Evolutionary conservation across 2,113 vertebrate species (phyloP), one percentile per base, ranked within the genome.

Genomic region (Apaloderma vittatum): DNA sequence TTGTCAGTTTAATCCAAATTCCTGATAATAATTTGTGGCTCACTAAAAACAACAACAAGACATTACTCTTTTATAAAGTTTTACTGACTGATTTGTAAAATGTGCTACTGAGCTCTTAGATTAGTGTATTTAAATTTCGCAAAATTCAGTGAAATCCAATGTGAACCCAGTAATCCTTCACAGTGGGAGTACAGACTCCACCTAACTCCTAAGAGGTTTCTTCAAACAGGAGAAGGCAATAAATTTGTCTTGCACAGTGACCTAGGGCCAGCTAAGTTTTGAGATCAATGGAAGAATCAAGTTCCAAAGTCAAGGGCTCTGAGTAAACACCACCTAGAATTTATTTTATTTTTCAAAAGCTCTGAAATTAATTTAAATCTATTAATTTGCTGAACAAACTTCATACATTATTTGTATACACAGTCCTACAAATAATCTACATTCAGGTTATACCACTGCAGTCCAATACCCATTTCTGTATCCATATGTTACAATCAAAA

Each of bases 211-310:
- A 22, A 57, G 43, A 76, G 67, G 46, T 65, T 90, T 78, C 34
- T 76, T 91, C 49, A 79, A 52, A 54, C 30, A 88, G 36, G 36
- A 68, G 36, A 59, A 73, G 43, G 68, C 22, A 87, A 57, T 78
- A 92, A 87, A 95, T 96, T 76, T 86, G 46, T 55, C 71, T 81
- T 76, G 26, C 15, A 84, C 66, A 32, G 24, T 88, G 72, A 95
- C 78, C 82, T 65, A 77, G 15, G 93, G 85, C 78, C 66, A 95
- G 24, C 16, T 72, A 72, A 65, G 54, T 87, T 94, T 86, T 54
- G 32, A 63, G 46, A 91, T 92, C 82, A 90, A 70, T 86, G 46
- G 54, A 83, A 88, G 51, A 95, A 86, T 67, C 71, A 73, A 94
- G 43, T 95, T 95, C 90, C 20, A 62, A 89, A 88, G 54, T 63